Conservation (phyloP, 2,888 invertebrate genomes). For the Lithophane socia region DNA sequence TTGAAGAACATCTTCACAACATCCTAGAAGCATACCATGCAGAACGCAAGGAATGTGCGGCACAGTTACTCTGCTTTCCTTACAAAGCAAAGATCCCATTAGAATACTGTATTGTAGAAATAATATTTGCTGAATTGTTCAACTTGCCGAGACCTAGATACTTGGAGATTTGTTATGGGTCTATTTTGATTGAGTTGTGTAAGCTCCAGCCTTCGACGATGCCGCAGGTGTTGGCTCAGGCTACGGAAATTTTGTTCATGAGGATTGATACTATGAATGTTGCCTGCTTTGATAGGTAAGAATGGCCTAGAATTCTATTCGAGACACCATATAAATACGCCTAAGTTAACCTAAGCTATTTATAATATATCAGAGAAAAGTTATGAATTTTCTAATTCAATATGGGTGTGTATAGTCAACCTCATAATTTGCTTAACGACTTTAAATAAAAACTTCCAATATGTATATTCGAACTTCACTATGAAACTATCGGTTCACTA, state of each 20-base stretch:
- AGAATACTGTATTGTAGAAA: constrained; percentile 99
- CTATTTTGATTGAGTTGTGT: constrained; percentile 98
- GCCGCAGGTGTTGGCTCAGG: constrained; percentile 99
- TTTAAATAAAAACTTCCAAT: not conserved
- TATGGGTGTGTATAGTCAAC: not conserved
- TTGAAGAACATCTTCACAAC: constrained; percentile 98
- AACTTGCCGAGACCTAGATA: constrained; percentile 97
- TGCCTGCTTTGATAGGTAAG: constrained; percentile 97
- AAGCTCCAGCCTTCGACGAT: constrained; percentile 98
- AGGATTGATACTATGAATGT: constrained; percentile 99
- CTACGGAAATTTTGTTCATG: constrained; percentile 98
- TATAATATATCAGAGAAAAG: not conserved
- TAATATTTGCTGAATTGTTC: constrained; percentile 98
- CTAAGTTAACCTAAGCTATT: not conserved
- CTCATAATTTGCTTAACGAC: too few relatives aligned
- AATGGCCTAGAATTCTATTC: not conserved
- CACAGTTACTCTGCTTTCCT: constrained; percentile 97
- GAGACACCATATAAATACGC: not conserved
- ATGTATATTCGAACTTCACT: too few relatives aligned
- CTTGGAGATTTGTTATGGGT: constrained; percentile 98
- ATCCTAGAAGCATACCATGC: constrained; percentile 96
- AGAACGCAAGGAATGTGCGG: constrained; percentile 98
- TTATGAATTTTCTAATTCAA: too few relatives aligned
- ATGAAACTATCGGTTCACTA: too few relatives aligned
- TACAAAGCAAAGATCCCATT: constrained; percentile 98